Conservation (phyloP, 2,888 invertebrate species). For the Lepidonotus clava region DNA sequence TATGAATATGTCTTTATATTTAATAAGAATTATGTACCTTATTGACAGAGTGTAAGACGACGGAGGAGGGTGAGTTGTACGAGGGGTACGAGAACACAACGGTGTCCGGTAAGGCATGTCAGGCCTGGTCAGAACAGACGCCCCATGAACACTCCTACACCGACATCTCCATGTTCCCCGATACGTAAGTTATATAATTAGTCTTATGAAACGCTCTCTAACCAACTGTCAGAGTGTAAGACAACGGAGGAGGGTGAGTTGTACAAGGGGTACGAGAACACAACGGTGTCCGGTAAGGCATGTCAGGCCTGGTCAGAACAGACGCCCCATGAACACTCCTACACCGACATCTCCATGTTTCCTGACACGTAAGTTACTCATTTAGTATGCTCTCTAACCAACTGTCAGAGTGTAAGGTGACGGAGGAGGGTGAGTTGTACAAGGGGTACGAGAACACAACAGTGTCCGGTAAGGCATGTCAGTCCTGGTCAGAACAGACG, state of each 20-base stretch:
- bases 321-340: constrained; percentile 49
- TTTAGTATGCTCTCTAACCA: background rate
- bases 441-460: background rate
- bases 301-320: constrained; percentile 53
- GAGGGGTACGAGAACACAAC: constrained; percentile 15
- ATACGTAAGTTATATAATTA: constrained; percentile 37
- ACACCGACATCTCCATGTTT: constrained; percentile 43
- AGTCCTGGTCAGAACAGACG: constrained; percentile 17
- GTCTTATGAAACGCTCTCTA: too few relatives aligned
- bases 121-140: constrained; percentile 41
- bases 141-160: constrained; percentile 53
- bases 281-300: constrained; percentile 2
- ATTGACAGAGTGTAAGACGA: constrained; percentile 49
- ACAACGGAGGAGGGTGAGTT: background rate
- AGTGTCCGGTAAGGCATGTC: constrained; percentile 34
- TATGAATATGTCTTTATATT: too few relatives aligned
- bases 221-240: constrained; percentile 54
- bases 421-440: background rate
- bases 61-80: background rate
- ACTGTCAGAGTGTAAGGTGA: constrained; percentile 29
- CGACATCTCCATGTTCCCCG: constrained; percentile 44
- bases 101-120: constrained; percentile 27
- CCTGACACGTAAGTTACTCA: constrained; percentile 28
- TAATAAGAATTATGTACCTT: too few relatives aligned
- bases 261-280: constrained; percentile 6